A percentile compares a stretch with the other conserved stretches of the same genome.
These are phyloP conservation scores for Drosophila bifasciata DNA, from an alignment of 1,140 invertebrate genomes.

Conservation along the genomic window DNA sequence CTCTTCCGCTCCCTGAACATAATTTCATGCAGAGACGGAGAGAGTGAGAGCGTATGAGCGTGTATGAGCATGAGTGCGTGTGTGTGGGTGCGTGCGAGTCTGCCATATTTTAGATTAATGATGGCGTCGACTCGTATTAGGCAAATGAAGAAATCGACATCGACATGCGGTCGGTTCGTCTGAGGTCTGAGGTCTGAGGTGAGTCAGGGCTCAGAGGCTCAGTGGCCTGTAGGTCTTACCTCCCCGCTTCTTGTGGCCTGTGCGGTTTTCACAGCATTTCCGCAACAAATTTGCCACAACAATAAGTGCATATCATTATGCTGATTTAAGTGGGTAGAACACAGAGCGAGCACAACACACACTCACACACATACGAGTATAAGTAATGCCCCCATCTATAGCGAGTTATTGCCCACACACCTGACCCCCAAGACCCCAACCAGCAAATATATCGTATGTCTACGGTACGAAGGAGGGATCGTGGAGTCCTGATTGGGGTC, in stretches of 20 bases:
- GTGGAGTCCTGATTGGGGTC: neutral
- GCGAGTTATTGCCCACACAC: slow-evolving; percentile 74
- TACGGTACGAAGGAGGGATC: slow-evolving; percentile 1
- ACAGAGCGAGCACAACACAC: slow-evolving; percentile 7
- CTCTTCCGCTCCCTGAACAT: slow-evolving; percentile 51
- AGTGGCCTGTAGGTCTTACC: neutral
- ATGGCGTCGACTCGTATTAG: slow-evolving; percentile 78
- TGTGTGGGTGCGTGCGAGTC: slow-evolving; percentile 62
- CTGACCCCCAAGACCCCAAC: slow-evolving; percentile 47
- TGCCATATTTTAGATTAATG: slow-evolving; percentile 80
- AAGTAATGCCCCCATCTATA: slow-evolving; percentile 45
- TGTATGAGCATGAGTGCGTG: slow-evolving; percentile 9
- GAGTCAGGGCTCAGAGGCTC: slow-evolving; percentile 1
- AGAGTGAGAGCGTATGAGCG: slow-evolving; percentile 12
- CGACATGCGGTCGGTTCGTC: slow-evolving; percentile 51
- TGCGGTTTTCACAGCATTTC: slow-evolving; percentile 77
- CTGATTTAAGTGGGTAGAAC: slow-evolving; percentile 71
- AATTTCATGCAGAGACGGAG: slow-evolving; percentile 64
- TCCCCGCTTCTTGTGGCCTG: slow-evolving; percentile 11
- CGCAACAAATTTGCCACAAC: slow-evolving; percentile 80
- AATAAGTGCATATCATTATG: slow-evolving; percentile 82
- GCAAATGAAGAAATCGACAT: slow-evolving; percentile 81
- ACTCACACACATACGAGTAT: slow-evolving; percentile 16
- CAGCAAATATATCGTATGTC: slow-evolving; percentile 17
- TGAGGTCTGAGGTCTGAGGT: neutral